Base-by-base conservation (phyloP, 1,140 invertebrate genomes). In the Augochlora pura region DNA sequence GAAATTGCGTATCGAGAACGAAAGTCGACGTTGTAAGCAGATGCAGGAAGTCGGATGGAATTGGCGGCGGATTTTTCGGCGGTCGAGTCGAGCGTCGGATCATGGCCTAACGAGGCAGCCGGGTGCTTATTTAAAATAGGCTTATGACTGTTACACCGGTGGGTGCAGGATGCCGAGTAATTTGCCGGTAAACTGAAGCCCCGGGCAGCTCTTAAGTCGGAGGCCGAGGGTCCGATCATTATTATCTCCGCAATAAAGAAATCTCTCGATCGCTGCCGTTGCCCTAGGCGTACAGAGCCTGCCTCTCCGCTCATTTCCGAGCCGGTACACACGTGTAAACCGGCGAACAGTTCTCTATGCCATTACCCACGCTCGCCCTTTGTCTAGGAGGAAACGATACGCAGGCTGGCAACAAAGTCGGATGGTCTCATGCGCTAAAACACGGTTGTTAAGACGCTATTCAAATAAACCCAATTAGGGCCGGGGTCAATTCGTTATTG, bases 161-260 rank as follows among this genome's bases (percentile, higher is more conserved):
- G 84, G 79, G 82, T 81, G 83, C 83, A 78, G 83, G 84, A 85
- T 85, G 69, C 69, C 80, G 72, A 76, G 79, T 85, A 85, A 85
- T 84, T 84, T 84, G 80, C 74, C 79, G 46, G 84, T 78, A 81
- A 85, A 85, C 74, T 38, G 67, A 62, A 27, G 75, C 80, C 84
- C n/a, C 59, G 59, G 84, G 84, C 84, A 67, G 69, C 72, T 80
- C 71, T 85, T 71, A 81, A 79, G 67, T 76, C 80, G 77, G 49
- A 10, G 21, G 52, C 21, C 67, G 62, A 82, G 62, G 83, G 67
- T 77, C 64, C 39, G 76, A 86, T 86, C 84, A 82, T 85, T 82
- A 86, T 86, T 85, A 86, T 85, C 84, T 78, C 67, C 65, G 83
- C 64, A 72, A 82, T 82, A 85, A 85, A 82, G 83, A 78, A 86